phyloP scores from a whole-genome alignment of 2,888 invertebrate species.

The Phania funesta region DNA sequence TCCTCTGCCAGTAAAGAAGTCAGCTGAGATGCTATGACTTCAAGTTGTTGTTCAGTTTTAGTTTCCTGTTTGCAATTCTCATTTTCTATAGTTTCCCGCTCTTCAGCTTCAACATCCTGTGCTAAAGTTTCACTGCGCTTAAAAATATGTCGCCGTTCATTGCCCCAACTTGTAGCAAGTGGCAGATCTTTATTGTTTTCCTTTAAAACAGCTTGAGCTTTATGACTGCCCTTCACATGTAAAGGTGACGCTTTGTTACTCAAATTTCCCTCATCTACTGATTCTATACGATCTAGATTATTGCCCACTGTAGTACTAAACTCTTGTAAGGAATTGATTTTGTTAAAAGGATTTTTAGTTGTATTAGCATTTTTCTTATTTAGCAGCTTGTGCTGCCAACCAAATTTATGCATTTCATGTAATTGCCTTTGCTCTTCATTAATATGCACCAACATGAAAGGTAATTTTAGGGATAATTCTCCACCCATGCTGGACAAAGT shows the following conservation, averaged over 20 bases:
- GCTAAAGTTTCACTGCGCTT: conserved; percentile 77
- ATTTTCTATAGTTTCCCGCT: conserved; percentile 6
- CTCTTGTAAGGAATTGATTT: conserved; percentile 22
- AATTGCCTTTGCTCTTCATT: conserved; percentile 72
- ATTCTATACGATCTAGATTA: conserved; percentile 73
- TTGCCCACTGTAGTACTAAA: conserved; percentile 42
- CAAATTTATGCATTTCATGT: conserved; percentile 51
- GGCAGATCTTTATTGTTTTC: neutral
- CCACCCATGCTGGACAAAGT: conserved; percentile 91
- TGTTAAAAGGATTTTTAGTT: conserved; percentile 26
- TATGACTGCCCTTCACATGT: neutral
- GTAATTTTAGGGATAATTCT: conserved; percentile 88
- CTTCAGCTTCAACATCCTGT: conserved; percentile 70
- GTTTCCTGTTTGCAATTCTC: neutral
- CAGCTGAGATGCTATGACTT: conserved; percentile 9
- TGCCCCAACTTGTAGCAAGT: neutral
- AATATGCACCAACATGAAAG: conserved; percentile 88
- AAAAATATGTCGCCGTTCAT: conserved; percentile 70
- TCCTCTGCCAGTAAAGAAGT: neutral
- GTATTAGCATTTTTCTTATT: conserved; percentile 69
- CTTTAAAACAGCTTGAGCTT: neutral
- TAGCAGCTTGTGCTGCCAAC: conserved; percentile 74
- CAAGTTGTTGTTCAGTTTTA: conserved; percentile 2
- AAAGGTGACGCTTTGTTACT: conserved; percentile 64
- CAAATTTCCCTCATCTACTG: conserved; percentile 73